phyloP scores from a whole-genome alignment of 2,888 invertebrate species.

The Epinotia nisella region DNA sequence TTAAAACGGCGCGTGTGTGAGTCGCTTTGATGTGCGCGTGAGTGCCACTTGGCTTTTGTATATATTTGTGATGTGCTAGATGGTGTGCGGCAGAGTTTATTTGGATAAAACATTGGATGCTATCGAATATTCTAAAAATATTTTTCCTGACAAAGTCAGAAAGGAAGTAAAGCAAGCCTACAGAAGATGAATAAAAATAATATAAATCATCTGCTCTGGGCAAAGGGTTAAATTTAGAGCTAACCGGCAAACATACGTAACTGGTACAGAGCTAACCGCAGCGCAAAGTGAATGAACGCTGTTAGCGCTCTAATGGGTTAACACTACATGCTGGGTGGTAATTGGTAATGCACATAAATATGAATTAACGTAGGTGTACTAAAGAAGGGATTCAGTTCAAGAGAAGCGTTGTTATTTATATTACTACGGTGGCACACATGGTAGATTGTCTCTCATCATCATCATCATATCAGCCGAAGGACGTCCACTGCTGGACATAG shows the following conservation, averaged over 20 bases:
- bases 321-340: background rate
- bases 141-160: no score
- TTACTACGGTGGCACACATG: no score
- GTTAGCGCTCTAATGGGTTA: slow-evolving; percentile 14
- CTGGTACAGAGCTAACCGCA: background rate
- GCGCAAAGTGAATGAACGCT: slow-evolving; percentile 22
- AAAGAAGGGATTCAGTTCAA: background rate
- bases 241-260: slow-evolving; percentile 9
- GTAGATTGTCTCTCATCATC: no score
- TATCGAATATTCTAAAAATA: no score
- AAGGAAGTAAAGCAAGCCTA: no score
- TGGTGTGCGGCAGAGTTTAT: background rate
- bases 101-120: no score
- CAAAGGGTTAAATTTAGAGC: slow-evolving; percentile 2
- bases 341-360: slow-evolving; percentile 3
- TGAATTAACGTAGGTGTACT: background rate
- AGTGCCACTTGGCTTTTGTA: background rate
- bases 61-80: background rate
- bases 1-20: slow-evolving; percentile 61
- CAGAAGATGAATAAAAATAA: no score
- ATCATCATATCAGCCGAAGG: no score
- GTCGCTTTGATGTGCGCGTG: slow-evolving; percentile 37
- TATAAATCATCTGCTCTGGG: no score
- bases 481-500: no score
- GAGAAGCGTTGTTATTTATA: background rate